Percentiles rank a stretch among this genome's conserved stretches.
Evolutionary conservation across 2,888 invertebrate genomes (phyloP).

Genomic region (Drosophila falleni): DNA sequence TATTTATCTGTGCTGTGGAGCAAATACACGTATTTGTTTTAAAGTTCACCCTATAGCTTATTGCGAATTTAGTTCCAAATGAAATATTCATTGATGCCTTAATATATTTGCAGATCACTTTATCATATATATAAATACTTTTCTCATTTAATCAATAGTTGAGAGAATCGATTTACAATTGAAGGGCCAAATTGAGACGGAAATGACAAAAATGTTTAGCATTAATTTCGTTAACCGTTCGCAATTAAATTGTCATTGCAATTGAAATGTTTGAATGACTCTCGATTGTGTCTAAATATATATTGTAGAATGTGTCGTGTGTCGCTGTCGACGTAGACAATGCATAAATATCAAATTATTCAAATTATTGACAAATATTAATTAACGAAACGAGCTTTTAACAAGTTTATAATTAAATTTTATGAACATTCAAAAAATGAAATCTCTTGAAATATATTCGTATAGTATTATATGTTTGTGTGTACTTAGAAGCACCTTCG

Average conservation of each 20-base stretch:
- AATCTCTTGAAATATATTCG: background rate
- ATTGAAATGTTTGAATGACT: conserved; percentile 20
- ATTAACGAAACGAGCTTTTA: conserved; percentile 29
- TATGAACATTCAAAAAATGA: background rate
- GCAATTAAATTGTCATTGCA: conserved; percentile 37
- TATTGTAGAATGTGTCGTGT: conserved; percentile 1
- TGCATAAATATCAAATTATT: conserved; percentile 19
- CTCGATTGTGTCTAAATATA: conserved; percentile 8
- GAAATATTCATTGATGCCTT: background rate
- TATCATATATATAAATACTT: background rate
- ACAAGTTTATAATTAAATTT: conserved; percentile 39
- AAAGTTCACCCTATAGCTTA: too few relatives aligned
- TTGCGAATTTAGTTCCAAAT: background rate
- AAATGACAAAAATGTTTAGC: conserved; percentile 27
- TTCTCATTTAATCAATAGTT: conserved; percentile 9
- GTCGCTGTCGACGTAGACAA: conserved; percentile 2
- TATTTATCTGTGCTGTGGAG: too few relatives aligned
- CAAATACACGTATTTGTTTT: too few relatives aligned
- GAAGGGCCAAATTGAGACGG: conserved; percentile 20
- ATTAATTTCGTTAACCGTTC: conserved; percentile 24
- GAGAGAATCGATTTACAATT: background rate
- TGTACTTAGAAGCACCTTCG: conserved; percentile 21
- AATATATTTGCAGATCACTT: background rate
- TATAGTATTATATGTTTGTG: background rate
- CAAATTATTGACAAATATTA: conserved; percentile 40